Evolutionary conservation across 2,888 invertebrate genomes (phyloP).

Genomic region (Mayetiola destructor): DNA sequence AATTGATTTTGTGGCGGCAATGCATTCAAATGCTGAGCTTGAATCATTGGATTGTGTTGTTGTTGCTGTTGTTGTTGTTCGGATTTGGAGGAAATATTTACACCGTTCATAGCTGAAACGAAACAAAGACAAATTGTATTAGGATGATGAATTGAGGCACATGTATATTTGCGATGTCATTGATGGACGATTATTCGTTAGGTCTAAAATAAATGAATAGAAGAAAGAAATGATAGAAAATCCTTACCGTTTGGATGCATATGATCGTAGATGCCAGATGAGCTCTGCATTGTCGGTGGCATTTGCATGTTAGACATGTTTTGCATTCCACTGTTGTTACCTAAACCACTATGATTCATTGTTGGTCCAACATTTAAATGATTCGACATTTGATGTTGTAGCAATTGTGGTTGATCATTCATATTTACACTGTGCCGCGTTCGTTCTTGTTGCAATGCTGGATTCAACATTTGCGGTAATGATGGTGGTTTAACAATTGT

Average conservation of each 20-base stretch:
- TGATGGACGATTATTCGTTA: no score
- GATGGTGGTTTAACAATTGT: conserved; percentile 39
- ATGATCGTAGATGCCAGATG: conserved; percentile 32
- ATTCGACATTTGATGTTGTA: conserved; percentile 19
- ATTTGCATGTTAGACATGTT: conserved; percentile 27
- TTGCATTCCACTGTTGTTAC: not conserved
- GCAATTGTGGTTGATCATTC: conserved; percentile 27
- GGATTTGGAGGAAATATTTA: conserved; percentile 22
- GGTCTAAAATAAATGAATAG: no score
- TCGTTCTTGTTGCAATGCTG: conserved; percentile 26
- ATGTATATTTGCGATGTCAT: no score
- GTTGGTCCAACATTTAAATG: conserved; percentile 2
- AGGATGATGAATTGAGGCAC: no score
- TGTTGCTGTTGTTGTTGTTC: no score
- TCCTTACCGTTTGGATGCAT: conserved; percentile 28
- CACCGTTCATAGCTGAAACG: conserved; percentile 30
- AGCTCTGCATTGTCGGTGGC: conserved; percentile 29
- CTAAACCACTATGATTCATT: conserved; percentile 20
- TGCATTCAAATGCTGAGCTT: conserved; percentile 31
- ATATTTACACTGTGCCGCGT: not conserved
- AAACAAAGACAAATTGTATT: no score
- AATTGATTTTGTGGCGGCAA: conserved; percentile 34
- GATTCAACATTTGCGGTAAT: conserved; percentile 36
- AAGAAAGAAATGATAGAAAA: no score
- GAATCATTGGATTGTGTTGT: conserved; percentile 31